phyloP scores from a whole-genome alignment of 2,113 vertebrate genomes.

The Miniopterus natalensis region DNA sequence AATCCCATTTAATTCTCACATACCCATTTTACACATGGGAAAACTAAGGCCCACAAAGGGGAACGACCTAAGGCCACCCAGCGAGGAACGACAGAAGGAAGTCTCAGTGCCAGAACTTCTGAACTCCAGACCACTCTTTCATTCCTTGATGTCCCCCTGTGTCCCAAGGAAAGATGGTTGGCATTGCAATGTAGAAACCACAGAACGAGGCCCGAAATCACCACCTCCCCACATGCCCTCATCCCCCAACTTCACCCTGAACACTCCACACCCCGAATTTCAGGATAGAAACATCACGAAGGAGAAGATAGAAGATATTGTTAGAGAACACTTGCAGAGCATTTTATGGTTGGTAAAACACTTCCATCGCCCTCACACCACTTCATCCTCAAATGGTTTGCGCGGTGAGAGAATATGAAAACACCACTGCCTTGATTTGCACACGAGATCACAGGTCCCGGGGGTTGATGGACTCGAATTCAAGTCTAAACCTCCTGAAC shows the following conservation, averaged over 20 bases:
- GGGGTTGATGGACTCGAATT: background rate
- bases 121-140: background rate
- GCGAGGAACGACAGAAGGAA: background rate
- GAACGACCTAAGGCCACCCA: background rate
- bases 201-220: background rate
- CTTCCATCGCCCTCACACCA: background rate
- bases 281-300: background rate
- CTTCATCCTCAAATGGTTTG: background rate
- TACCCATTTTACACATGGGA: background rate
- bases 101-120: background rate
- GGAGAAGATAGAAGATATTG: background rate
- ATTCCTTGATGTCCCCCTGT: background rate
- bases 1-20: background rate
- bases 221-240: background rate
- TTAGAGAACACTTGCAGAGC: accelerated
- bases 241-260: background rate
- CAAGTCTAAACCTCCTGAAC: background rate
- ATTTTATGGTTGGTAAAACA: background rate
- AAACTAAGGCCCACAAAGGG: background rate
- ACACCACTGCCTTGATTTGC: accelerated
- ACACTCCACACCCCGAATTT: background rate
- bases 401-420: background rate
- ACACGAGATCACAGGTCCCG: background rate
- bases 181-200: background rate
- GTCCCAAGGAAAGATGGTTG: background rate